These are phyloP conservation scores for Apteryx owenii DNA, from an alignment of 2,113 vertebrate species.

Conservation along the genomic window DNA sequence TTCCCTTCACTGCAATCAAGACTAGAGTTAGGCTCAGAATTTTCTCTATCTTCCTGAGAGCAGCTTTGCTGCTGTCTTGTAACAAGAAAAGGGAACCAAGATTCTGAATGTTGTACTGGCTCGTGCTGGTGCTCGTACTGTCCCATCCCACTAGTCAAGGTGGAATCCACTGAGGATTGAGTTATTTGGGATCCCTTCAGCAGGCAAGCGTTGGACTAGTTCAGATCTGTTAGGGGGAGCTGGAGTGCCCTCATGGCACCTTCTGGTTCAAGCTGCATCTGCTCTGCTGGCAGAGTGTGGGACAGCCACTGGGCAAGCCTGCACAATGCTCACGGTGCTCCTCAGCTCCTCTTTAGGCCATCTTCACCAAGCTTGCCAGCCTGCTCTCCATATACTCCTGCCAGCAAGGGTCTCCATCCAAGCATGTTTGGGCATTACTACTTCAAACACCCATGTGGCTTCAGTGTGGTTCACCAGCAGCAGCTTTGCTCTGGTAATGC, in stretches of 20 bases:
- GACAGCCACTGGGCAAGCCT: neutral
- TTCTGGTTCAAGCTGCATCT: neutral
- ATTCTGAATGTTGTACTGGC: too few relatives aligned
- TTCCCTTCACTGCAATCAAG: neutral
- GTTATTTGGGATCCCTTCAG: too few relatives aligned
- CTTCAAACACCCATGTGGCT: neutral
- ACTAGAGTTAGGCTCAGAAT: neutral
- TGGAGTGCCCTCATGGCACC: neutral
- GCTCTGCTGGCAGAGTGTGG: neutral
- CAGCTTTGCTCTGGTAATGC: neutral
- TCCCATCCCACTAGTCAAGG: too few relatives aligned
- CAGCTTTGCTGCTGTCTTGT: too few relatives aligned
- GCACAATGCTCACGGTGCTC: too few relatives aligned
- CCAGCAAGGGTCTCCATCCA: too few relatives aligned
- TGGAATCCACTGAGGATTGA: too few relatives aligned
- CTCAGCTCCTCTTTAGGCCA: neutral
- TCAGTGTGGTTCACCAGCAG: neutral
- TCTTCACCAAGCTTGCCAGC: neutral
- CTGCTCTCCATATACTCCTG: neutral
- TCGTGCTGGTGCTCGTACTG: too few relatives aligned
- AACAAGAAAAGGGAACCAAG: too few relatives aligned
- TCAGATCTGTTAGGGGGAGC: neutral
- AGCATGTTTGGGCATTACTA: neutral
- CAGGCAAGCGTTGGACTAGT: too few relatives aligned
- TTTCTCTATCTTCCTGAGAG: neutral